Evolutionary conservation across 2,113 vertebrate genomes (phyloP).

Genomic region (Hippocampus abdominalis): DNA sequence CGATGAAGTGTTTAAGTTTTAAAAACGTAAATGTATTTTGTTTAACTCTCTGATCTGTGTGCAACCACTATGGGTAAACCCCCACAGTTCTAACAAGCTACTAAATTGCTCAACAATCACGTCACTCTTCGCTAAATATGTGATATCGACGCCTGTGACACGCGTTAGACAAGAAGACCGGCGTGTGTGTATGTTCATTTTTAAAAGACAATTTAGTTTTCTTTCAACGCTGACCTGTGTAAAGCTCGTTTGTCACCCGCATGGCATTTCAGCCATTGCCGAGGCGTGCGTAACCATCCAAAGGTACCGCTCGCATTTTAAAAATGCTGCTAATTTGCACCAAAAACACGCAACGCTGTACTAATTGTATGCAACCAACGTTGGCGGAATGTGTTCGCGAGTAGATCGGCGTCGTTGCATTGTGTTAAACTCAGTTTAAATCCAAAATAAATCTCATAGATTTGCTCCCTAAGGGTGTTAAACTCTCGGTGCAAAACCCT

Average conservation of each 20-base stretch:
- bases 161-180: no score
- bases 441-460: background rate
- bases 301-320: background rate
- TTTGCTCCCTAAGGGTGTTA: background rate
- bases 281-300: background rate
- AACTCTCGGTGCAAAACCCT: background rate
- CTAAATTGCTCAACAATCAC: no score
- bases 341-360: slow-evolving; percentile 3
- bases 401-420: background rate
- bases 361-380: background rate
- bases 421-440: background rate
- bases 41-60: no score
- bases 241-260: background rate
- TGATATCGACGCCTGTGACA: no score
- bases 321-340: background rate
- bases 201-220: slow-evolving; percentile 25
- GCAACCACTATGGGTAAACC: no score
- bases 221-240: slow-evolving; percentile 13
- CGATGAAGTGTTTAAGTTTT: background rate
- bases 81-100: no score
- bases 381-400: background rate
- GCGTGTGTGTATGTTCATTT: background rate
- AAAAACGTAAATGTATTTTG: no score
- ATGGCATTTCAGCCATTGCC: background rate
- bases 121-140: no score